Evolutionary conservation across 1,140 invertebrate species (phyloP).

Genomic region (Leptestheria dahalacensis): DNA sequence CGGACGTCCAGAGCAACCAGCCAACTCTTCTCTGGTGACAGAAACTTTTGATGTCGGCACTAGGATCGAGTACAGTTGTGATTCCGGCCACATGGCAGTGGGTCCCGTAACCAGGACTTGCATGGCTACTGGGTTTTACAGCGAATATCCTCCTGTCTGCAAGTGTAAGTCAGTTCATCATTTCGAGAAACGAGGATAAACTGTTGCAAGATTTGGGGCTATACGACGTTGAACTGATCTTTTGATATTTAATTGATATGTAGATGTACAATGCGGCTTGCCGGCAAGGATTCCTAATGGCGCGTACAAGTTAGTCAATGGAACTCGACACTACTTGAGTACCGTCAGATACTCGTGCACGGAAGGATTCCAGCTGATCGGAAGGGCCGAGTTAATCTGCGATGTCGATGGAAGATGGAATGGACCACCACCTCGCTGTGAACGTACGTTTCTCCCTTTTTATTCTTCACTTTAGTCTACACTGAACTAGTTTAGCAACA

Average conservation of each 20-base stretch:
- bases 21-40: slow-evolving; percentile 73
- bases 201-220: no score
- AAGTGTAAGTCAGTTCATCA: slow-evolving; percentile 52
- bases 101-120: slow-evolving; percentile 69
- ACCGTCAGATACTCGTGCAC: slow-evolving; percentile 70
- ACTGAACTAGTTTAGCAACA: no score
- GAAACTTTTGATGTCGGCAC: slow-evolving; percentile 64
- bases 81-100: slow-evolving; percentile 67
- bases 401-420: slow-evolving; percentile 88
- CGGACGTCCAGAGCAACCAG: slow-evolving; percentile 76
- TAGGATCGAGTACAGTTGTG: slow-evolving; percentile 71
- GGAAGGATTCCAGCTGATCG: slow-evolving; percentile 66
- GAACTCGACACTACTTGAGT: slow-evolving; percentile 65
- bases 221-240: no score
- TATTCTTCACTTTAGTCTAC: no score
- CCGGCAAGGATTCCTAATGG: slow-evolving; percentile 74
- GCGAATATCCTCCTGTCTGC: slow-evolving; percentile 82
- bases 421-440: slow-evolving; percentile 74
- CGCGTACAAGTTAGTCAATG: slow-evolving; percentile 61
- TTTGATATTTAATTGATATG: no score
- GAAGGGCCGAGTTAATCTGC: slow-evolving; percentile 62
- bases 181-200: no score
- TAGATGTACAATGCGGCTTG: slow-evolving; percentile 75
- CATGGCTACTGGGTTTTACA: slow-evolving; percentile 80
- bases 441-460: slow-evolving; percentile 48